phyloP scores from a whole-genome alignment of 2,888 invertebrate genomes.

The Dascillus cervinus region DNA sequence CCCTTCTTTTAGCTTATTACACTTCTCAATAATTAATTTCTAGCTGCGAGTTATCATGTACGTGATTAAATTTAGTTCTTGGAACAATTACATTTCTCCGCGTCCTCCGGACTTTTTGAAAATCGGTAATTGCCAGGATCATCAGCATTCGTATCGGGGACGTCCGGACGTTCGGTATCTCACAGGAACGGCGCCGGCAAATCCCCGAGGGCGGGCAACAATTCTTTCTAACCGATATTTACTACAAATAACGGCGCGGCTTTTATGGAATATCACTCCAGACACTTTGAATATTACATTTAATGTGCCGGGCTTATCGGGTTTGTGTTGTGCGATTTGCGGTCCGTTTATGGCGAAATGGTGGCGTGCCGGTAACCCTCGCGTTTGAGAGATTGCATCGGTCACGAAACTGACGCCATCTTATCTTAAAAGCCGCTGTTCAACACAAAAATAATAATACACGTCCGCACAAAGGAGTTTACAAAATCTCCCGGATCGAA shows the following conservation, averaged over 20 bases:
- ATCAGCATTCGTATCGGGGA: conserved; percentile 1
- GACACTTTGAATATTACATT: conserved; percentile 20
- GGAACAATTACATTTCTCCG: too few species aligned
- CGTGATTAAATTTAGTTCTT: conserved; percentile 1
- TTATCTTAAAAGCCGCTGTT: conserved; percentile 20
- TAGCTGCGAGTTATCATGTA: background rate
- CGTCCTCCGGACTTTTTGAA: too few species aligned
- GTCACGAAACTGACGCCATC: conserved; percentile 23
- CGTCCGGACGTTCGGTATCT: conserved; percentile 12
- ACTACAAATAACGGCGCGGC: conserved; percentile 20
- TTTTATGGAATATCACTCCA: conserved; percentile 16
- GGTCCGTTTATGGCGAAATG: conserved; percentile 12
- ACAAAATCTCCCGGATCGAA: too few species aligned
- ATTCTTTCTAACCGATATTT: conserved; percentile 20
- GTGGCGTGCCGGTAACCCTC: conserved; percentile 11
- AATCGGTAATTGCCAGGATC: too few species aligned
- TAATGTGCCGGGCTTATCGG: conserved; percentile 21
- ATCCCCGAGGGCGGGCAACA: conserved; percentile 12
- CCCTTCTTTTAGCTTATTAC: conserved; percentile 3
- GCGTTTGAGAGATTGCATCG: conserved; percentile 20
- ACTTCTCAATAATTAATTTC: background rate
- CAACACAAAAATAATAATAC: conserved; percentile 19
- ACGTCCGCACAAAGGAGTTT: background rate
- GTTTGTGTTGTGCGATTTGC: conserved; percentile 15
- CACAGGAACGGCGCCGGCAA: conserved; percentile 7